Conservation (phyloP, 2,797 vertebrate genomes). For the Echiichthys vipera region DNA sequence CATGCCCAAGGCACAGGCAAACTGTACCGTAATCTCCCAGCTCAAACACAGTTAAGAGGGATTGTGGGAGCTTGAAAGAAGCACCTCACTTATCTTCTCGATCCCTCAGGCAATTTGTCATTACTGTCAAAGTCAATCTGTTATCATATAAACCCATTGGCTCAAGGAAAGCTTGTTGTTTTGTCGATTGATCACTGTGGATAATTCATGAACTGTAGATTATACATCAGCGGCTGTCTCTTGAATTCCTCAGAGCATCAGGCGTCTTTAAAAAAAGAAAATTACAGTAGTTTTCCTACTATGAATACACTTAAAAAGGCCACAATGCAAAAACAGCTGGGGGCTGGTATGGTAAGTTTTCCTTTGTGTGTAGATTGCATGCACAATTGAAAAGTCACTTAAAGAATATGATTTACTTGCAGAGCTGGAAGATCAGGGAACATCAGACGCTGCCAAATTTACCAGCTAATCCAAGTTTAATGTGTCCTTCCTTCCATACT, state of each 20-base stretch:
- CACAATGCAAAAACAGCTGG: not conserved
- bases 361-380: not conserved
- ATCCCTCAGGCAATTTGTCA: conserved; percentile 5
- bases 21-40: not conserved
- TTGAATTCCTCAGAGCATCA: not conserved
- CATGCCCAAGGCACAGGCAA: not conserved
- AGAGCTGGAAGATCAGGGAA: not conserved
- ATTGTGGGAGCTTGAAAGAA: conserved; percentile 9
- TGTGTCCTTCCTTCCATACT: not conserved
- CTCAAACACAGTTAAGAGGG: not conserved
- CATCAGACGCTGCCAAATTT: not conserved
- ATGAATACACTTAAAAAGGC: not conserved
- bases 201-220: not conserved
- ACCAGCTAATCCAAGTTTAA: not conserved
- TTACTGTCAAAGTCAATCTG: conserved; percentile 1
- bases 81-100: not conserved
- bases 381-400: not conserved
- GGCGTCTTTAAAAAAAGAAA: not conserved
- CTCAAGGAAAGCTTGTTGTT: not conserved
- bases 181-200: not conserved
- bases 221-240: not conserved
- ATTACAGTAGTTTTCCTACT: not conserved
- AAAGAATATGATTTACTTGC: not conserved
- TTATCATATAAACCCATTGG: not conserved
- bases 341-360: not conserved